These are phyloP conservation scores for Eristalinus sepulchralis DNA, from an alignment of 2,888 invertebrate genomes.

Conservation along the genomic window DNA sequence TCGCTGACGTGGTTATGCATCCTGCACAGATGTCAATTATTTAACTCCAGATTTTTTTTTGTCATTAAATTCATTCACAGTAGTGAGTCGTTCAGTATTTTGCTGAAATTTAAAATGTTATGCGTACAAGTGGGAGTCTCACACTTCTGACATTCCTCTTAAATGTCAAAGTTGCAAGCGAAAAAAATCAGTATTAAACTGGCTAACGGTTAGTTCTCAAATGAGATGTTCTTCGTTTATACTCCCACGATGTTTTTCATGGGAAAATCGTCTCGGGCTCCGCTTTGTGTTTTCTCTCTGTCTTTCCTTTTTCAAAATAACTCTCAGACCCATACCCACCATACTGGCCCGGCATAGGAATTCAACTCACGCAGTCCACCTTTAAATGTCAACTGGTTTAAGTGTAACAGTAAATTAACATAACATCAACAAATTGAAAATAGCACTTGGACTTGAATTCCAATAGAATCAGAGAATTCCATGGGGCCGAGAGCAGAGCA, in stretches of 20 bases:
- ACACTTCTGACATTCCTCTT: too few relatives aligned
- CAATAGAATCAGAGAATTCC: slow-evolving; percentile 27
- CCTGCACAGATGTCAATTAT: too few relatives aligned
- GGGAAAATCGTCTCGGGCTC: not conserved
- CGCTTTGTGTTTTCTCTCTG: not conserved
- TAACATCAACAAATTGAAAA: slow-evolving; percentile 45
- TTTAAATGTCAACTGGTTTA: slow-evolving; percentile 65
- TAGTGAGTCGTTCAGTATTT: too few relatives aligned
- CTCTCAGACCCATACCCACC: not conserved
- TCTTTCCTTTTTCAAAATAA: not conserved
- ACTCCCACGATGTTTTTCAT: not conserved
- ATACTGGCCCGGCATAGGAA: not conserved
- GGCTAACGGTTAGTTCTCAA: not conserved
- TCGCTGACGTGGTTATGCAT: too few relatives aligned
- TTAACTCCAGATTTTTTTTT: too few relatives aligned
- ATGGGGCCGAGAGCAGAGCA: not conserved
- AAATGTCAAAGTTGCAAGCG: too few relatives aligned
- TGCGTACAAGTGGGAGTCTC: too few relatives aligned
- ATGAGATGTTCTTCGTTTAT: not conserved
- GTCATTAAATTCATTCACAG: too few relatives aligned
- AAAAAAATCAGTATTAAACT: not conserved
- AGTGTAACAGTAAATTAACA: slow-evolving; percentile 62
- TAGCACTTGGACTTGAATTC: slow-evolving; percentile 44
- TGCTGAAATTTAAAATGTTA: too few relatives aligned
- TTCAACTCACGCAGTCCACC: slow-evolving; percentile 43